Evolutionary conservation across 2,888 invertebrate genomes (phyloP), one percentile per base, ranked within the genome.

Genomic region (Meliscaeva auricollis): DNA sequence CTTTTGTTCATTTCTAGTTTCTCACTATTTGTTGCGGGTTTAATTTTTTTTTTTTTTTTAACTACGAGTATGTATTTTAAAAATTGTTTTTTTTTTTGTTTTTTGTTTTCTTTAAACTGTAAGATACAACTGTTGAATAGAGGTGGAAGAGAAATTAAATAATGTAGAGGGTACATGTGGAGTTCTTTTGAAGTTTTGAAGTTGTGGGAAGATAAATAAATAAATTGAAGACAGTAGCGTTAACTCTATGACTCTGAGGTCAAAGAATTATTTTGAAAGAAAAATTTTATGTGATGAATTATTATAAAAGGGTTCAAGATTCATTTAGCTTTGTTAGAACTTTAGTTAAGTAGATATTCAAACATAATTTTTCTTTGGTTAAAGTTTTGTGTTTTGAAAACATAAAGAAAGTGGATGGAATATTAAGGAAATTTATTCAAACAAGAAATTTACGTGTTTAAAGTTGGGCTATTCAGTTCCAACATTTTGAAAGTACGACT

Each of bases 1-100:
- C 64, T 17, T 64, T 64, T 46, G 46, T 64, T 46, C 64, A 64
- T 46, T 64, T 64, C 35, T 46, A 62, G 44, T 58, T 64, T 64
- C 17, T 3, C 17, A 30, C 46, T 64, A 60, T 46, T 30, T 46
- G 46, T 56, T 62, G 15, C 41, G n/a, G 9, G n/a, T n/a, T n/a
- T n/a, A n/a, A n/a, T n/a, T n/a, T 3, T 13, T 15, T 44, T 30
- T 4, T n/a, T 26, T 46, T 5, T 46, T 5, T 13, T 2, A 11
- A 20, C 0, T 20, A 26, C 13, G 9, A 11, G 38, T 9, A 38
- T 11, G 17, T 54, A n/a, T n/a, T n/a, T n/a, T n/a, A n/a, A n/a
- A n/a, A n/a, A n/a, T n/a, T n/a, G 9, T 26, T 26, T n/a, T 26
- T 52, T 52, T 32, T 30, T 15, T 15, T 8, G 54, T 26, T 26